Percentiles rank a stretch among this genome's conserved stretches.
These are phyloP conservation scores for Platorchestia sp. DNA, from an alignment of 1,140 invertebrate species.

Conservation along the genomic window DNA sequence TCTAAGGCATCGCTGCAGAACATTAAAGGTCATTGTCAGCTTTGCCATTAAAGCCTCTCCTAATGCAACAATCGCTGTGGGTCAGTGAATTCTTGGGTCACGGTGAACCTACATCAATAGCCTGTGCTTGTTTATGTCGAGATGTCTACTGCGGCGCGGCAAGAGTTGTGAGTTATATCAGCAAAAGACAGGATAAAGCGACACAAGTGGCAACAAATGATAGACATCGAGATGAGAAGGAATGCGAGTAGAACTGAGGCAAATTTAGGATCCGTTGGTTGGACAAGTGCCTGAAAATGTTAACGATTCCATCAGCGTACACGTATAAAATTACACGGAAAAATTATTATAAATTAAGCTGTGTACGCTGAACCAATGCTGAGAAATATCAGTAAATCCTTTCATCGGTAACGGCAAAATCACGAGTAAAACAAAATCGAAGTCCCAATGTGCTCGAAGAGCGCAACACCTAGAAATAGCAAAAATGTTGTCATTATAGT, in stretches of 20 bases:
- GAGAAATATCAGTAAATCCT: neutral
- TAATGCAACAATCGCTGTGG: neutral
- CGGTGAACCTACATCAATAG: neutral
- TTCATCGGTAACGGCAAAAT: neutral
- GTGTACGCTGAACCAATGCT: neutral
- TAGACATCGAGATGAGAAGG: no score
- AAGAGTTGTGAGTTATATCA: neutral
- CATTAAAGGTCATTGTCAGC: neutral
- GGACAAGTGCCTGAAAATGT: no score
- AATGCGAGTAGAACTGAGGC: no score
- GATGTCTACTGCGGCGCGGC: neutral
- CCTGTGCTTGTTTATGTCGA: neutral
- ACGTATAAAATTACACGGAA: neutral
- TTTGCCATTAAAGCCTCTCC: neutral
- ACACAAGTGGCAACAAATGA: no score
- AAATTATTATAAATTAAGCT: no score
- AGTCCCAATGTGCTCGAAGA: no score
- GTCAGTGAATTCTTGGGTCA: neutral
- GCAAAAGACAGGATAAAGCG: neutral
- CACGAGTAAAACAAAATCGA: neutral
- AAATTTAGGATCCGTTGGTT: no score
- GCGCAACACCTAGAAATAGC: no score
- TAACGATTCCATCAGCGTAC: no score
- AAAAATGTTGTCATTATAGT: no score
- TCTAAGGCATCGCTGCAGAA: neutral